Conservation (phyloP, 1,140 invertebrate species). For the Phymastichus coffea region DNA sequence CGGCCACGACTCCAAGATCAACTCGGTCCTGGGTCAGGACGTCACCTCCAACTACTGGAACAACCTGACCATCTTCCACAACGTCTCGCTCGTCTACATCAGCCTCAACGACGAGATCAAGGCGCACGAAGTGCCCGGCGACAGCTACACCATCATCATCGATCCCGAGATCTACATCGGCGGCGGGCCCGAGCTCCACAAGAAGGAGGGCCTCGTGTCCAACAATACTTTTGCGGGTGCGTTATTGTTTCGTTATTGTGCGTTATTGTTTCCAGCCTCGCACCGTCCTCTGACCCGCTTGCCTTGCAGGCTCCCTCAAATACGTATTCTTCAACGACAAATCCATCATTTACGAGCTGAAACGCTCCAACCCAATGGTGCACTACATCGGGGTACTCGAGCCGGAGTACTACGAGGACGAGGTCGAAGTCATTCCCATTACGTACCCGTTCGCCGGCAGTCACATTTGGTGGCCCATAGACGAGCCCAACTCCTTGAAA, state of each 20-base stretch:
- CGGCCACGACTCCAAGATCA: constrained; percentile 70
- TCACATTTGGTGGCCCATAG: constrained; percentile 81
- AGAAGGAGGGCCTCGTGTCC: constrained; percentile 72
- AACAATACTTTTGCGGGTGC: constrained; percentile 69
- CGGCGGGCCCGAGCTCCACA: constrained; percentile 76
- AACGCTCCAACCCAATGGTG: constrained; percentile 78
- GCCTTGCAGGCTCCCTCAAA: constrained; percentile 75
- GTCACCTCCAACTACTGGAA: constrained; percentile 81
- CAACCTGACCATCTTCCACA: constrained; percentile 83
- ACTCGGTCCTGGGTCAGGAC: constrained; percentile 66
- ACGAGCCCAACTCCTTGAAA: constrained; percentile 69
- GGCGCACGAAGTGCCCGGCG: constrained; percentile 69
- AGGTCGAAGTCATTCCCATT: constrained; percentile 85
- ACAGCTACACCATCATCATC: constrained; percentile 78
- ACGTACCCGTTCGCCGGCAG: constrained; percentile 88
- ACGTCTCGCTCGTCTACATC: constrained; percentile 69
- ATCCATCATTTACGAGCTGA: constrained; percentile 85
- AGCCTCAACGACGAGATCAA: constrained; percentile 72
- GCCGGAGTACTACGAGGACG: constrained; percentile 79
- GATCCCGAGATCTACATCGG: constrained; percentile 93
- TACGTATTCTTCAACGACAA: constrained; percentile 92
- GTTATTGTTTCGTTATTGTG: neutral
- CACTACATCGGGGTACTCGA: constrained; percentile 78
- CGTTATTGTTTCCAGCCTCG: too few relatives aligned
- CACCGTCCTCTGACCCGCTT: constrained; percentile 41